These are phyloP conservation scores for Crioceris asparagi DNA, from an alignment of 2,888 invertebrate genomes.

Conservation along the genomic window DNA sequence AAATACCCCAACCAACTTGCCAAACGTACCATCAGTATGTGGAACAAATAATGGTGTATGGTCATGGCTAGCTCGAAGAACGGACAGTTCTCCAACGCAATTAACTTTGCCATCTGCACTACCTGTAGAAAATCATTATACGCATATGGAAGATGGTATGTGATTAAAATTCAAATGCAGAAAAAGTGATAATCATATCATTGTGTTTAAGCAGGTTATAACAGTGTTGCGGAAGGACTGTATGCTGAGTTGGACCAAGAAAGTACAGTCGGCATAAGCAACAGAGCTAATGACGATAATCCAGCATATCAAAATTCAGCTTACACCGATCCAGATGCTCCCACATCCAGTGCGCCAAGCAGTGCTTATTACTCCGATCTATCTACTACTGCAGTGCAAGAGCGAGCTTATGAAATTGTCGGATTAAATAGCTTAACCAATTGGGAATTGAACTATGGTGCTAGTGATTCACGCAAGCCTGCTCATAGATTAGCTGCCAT, in stretches of 20 bases:
- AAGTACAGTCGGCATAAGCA: constrained; percentile 22
- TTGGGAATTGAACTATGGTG: constrained; percentile 34
- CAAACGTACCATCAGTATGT: constrained; percentile 16
- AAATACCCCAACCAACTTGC: constrained; percentile 25
- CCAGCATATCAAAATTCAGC: constrained; percentile 64
- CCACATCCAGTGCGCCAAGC: constrained; percentile 54
- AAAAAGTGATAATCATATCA: neutral
- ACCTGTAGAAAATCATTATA: constrained; percentile 59
- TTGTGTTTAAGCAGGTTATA: constrained; percentile 32
- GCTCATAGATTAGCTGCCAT: constrained; percentile 41
- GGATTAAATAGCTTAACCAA: constrained; percentile 15
- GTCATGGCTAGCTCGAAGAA: constrained; percentile 34
- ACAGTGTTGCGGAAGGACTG: constrained; percentile 49
- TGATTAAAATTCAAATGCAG: neutral
- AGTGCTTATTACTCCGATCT: constrained; percentile 66
- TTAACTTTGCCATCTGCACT: constrained; percentile 42
- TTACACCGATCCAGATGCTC: constrained; percentile 48
- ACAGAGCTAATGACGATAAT: constrained; percentile 29
- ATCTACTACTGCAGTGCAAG: constrained; percentile 44
- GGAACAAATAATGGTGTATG: constrained; percentile 31
- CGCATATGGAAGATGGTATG: constrained; percentile 52
- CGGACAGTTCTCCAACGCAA: constrained; percentile 33
- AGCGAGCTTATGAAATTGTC: constrained; percentile 47
- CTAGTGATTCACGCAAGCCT: constrained; percentile 34
- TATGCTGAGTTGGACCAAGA: constrained; percentile 62